A percentile compares a stretch with the other conserved stretches of the same genome.
phyloP scores from a whole-genome alignment of 2,888 invertebrate species.

The Agrochola circellaris region DNA sequence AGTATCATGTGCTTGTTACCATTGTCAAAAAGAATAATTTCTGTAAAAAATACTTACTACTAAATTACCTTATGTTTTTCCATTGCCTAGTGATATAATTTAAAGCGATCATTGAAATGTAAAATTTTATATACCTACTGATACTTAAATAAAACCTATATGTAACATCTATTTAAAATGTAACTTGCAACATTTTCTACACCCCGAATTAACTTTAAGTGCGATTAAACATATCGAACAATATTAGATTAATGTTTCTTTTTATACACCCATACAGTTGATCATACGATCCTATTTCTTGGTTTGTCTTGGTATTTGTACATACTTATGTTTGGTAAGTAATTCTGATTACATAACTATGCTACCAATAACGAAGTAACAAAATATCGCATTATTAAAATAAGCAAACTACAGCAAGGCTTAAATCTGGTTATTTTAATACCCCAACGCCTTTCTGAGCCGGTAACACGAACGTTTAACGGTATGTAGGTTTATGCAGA shows the following conservation, averaged over 20 bases:
- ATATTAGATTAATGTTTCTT: constrained; percentile 4
- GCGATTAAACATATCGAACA: constrained; percentile 72
- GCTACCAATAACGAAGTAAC: not conserved
- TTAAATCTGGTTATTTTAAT: not conserved
- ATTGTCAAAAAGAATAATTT: constrained; percentile 94
- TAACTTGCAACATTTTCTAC: constrained; percentile 72
- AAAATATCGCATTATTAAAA: not conserved
- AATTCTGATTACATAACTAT: no score
- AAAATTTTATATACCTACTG: not conserved
- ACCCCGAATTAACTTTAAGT: constrained; percentile 36
- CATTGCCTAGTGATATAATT: not conserved
- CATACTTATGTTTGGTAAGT: not conserved
- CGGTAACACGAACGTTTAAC: not conserved
- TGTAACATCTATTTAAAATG: constrained; percentile 56
- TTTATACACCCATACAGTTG: not conserved
- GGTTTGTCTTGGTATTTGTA: not conserved
- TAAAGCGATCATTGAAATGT: constrained; percentile 6
- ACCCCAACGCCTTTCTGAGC: not conserved
- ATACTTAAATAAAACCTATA: not conserved
- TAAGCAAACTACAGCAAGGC: not conserved
- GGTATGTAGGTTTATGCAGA: no score
- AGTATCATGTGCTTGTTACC: constrained; percentile 95
- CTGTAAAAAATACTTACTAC: not conserved
- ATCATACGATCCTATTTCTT: not conserved
- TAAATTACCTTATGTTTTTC: not conserved